Conservation (phyloP, 1,140 invertebrate species). For the Drosophila mayri region DNA sequence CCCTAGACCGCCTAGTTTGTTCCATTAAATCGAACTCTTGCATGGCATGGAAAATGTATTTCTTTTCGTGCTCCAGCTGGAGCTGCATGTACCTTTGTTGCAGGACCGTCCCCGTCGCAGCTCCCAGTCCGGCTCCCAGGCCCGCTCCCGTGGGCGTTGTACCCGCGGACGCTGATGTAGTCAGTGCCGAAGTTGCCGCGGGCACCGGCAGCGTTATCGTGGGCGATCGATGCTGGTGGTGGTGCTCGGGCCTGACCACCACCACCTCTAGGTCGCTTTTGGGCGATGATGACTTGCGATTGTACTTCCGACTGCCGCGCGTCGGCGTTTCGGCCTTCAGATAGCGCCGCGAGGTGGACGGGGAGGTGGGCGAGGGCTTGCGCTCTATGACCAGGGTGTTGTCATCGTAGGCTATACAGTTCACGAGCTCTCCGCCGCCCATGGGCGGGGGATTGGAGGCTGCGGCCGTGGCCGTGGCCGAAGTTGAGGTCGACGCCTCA, state of each 20-base stretch:
- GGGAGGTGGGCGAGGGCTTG: conserved; percentile 68
- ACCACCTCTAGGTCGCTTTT: conserved; percentile 71
- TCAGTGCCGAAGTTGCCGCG: conserved; percentile 2
- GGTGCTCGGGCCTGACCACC: conserved; percentile 61
- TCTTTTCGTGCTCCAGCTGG: conserved; percentile 76
- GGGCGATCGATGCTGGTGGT: conserved; percentile 71
- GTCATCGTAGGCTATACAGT: conserved; percentile 75
- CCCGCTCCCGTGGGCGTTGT: conserved; percentile 27
- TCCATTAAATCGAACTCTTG: conserved; percentile 77
- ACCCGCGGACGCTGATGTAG: conserved; percentile 36
- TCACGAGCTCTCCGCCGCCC: conserved; percentile 68
- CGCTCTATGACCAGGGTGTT: conserved; percentile 71
- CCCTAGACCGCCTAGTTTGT: conserved; percentile 69
- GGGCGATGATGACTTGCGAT: conserved; percentile 55
- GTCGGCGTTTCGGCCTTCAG: conserved; percentile 68
- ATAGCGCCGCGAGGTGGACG: conserved; percentile 63
- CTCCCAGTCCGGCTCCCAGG: conserved; percentile 18
- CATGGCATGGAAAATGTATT: conserved; percentile 79
- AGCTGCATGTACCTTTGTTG: conserved; percentile 82
- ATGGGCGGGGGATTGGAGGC: conserved; percentile 31
- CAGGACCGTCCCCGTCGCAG: conserved; percentile 58
- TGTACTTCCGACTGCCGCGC: conserved; percentile 72
- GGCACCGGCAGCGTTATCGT: conserved; percentile 71
- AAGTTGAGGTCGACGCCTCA: conserved; percentile 35
- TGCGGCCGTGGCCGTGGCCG: conserved; percentile 8